Base-by-base conservation (phyloP, 2,888 invertebrate genomes). In the Chironomus riparius region DNA sequence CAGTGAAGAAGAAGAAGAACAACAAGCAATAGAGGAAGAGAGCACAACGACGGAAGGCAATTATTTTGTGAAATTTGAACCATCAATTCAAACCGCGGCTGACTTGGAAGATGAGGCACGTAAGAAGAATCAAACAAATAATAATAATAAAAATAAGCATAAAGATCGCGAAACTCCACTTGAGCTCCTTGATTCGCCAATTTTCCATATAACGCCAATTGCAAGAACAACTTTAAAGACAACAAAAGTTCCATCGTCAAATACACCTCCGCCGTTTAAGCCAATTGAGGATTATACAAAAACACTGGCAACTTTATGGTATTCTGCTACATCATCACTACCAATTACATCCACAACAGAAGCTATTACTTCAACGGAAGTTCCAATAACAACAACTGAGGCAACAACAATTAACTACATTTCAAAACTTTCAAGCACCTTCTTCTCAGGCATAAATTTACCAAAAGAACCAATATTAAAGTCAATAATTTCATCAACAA, bases 101-200 rank as follows among this genome's bases (percentile, higher is more conserved):
- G 76, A 78, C 24, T 61, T 70, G n/a, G 74, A 22, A 12, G 68
- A 47, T 22, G 68, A 75, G n/a, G 38, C 38, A 15, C 18, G 13
- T 15, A 47, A 22, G 18, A 76, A 68, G 65, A 65, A 22, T 18
- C 62, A 62, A 62, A 18, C 18, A 77, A 38, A 48, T 5, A 72
- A 68, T 2, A 65, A 21, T 12, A 28, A 24, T 3, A 48, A 50
- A 4, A 4, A 50, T n/a, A n/a, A n/a, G n/a, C n/a, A n/a, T 5
- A 56, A 65, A 15, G 80, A 81, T 56, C 79, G 83, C n/a, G 82
- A 82, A 61, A 83, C 84, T 0, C 83, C 84, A 3, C 82, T 83
- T 68, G 79, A 81, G 77, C 82, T 87, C 68, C 85, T 88, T 22
- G 88, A 89, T 80, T 87, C 88, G 2, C 88, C 89, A n/a, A 83